phyloP scores from a whole-genome alignment of 1,140 invertebrate genomes.

The Bombus difficillimus region DNA sequence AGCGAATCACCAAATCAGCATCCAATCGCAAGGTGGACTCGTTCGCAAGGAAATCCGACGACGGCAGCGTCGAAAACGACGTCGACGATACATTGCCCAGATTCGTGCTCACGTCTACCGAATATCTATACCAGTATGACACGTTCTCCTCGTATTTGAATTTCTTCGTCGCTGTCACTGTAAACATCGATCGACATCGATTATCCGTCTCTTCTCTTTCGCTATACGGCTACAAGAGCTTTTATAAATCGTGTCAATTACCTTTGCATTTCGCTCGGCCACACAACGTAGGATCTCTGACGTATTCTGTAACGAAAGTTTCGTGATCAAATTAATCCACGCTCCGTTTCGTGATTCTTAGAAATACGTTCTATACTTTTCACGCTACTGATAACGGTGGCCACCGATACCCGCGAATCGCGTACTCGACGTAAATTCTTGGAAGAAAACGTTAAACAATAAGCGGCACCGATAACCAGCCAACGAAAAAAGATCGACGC shows the following conservation, averaged over 20 bases:
- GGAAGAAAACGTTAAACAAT: conserved; percentile 35
- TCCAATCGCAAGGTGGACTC: conserved; percentile 79
- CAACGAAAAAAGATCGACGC: neutral
- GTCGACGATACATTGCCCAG: conserved; percentile 53
- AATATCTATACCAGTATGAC: conserved; percentile 80
- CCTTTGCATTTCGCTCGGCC: conserved; percentile 77
- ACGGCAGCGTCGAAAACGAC: neutral
- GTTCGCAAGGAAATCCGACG: conserved; percentile 42
- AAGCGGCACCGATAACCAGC: conserved; percentile 21
- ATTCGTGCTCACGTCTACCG: conserved; percentile 79
- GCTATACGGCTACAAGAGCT: no score
- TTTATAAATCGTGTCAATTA: conserved; percentile 52
- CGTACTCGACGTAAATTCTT: conserved; percentile 4
- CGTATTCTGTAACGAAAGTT: conserved; percentile 68
- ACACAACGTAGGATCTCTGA: conserved; percentile 73
- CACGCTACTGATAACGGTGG: conserved; percentile 5
- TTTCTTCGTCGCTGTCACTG: conserved; percentile 74
- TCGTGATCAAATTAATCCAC: neutral
- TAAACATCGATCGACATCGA: neutral
- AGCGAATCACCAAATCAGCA: conserved; percentile 75
- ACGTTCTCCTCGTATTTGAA: conserved; percentile 80
- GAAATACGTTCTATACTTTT: neutral
- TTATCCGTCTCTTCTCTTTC: neutral
- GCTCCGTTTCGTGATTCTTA: neutral
- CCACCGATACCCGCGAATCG: neutral